phyloP scores from a whole-genome alignment of 2,797 vertebrate species.

The Sebastes vulpes region DNA sequence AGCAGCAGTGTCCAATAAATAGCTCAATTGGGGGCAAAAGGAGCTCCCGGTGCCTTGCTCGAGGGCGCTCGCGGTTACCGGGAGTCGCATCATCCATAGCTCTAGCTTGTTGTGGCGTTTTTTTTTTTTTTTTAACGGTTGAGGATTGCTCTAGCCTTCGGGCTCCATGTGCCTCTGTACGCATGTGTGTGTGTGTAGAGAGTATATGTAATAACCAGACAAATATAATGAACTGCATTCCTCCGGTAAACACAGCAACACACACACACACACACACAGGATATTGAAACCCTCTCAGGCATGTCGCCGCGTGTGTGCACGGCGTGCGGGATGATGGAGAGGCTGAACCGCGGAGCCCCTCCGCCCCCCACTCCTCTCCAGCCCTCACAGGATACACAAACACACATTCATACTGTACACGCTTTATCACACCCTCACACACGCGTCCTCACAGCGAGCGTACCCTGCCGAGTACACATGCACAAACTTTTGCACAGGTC shows the following conservation, averaged over 20 bases:
- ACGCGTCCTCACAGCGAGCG: constrained; percentile 37
- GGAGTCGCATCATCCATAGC: constrained; percentile 1
- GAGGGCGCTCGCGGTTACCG: background rate
- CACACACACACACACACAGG: constrained; percentile 48
- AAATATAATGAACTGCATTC: constrained; percentile 77
- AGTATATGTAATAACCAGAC: constrained; percentile 71
- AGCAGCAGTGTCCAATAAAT: background rate
- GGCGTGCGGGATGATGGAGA: constrained; percentile 82
- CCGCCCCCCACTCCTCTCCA: constrained; percentile 25
- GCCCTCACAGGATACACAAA: constrained; percentile 53
- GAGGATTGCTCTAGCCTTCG: constrained; percentile 36
- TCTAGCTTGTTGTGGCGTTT: background rate
- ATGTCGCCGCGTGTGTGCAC: constrained; percentile 74
- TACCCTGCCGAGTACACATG: constrained; percentile 58
- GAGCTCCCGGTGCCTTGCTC: constrained; percentile 34
- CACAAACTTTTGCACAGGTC: constrained; percentile 66
- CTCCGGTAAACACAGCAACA: constrained; percentile 68
- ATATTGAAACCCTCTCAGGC: constrained; percentile 85
- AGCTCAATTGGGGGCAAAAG: background rate
- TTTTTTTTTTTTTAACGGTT: constrained; percentile 50
- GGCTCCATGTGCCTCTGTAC: constrained; percentile 46
- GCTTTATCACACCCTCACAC: constrained; percentile 53
- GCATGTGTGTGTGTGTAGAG: constrained; percentile 41
- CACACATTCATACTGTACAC: constrained; percentile 36
- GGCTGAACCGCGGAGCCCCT: constrained; percentile 72